Evolutionary conservation across 2,888 invertebrate species (phyloP).

Genomic region (Chrysolina haemoptera): DNA sequence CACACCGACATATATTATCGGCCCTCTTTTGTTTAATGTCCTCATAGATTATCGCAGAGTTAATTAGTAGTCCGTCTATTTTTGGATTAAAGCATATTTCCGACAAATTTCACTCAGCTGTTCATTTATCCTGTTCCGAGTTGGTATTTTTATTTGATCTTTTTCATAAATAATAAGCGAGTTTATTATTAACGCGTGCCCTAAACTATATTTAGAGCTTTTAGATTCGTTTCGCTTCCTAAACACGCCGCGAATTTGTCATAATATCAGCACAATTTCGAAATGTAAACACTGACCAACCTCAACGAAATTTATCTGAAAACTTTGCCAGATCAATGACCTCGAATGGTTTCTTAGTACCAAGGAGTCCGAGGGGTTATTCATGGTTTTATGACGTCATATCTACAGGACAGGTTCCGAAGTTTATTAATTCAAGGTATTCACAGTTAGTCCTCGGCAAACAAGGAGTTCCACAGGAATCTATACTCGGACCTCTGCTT

Average conservation of each 20-base stretch:
- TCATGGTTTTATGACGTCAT: too few species aligned
- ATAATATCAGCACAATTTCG: conserved; percentile 24
- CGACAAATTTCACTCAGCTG: conserved; percentile 56
- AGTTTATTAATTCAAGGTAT: too few species aligned
- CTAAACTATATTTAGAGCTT: conserved; percentile 39
- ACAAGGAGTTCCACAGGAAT: too few species aligned
- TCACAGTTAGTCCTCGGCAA: too few species aligned
- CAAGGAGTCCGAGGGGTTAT: too few species aligned
- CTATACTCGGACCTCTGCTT: too few species aligned
- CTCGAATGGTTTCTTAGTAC: neutral
- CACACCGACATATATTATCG: conserved; percentile 17
- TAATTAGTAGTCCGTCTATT: conserved; percentile 56
- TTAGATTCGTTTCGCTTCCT: conserved; percentile 30
- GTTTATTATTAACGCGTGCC: conserved; percentile 45
- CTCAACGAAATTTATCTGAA: conserved; percentile 31
- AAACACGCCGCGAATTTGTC: conserved; percentile 28
- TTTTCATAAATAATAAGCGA: conserved; percentile 43
- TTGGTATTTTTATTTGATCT: conserved; percentile 44
- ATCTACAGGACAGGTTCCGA: too few species aligned
- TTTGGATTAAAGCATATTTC: conserved; percentile 59
- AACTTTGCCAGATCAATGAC: neutral
- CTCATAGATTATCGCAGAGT: conserved; percentile 48
- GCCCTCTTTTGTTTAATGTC: conserved; percentile 19
- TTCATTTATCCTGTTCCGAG: conserved; percentile 46
- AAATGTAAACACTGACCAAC: conserved; percentile 28